These are phyloP conservation scores for Bungarus multicinctus DNA, from an alignment of 2,113 vertebrate genomes.

Conservation along the genomic window DNA sequence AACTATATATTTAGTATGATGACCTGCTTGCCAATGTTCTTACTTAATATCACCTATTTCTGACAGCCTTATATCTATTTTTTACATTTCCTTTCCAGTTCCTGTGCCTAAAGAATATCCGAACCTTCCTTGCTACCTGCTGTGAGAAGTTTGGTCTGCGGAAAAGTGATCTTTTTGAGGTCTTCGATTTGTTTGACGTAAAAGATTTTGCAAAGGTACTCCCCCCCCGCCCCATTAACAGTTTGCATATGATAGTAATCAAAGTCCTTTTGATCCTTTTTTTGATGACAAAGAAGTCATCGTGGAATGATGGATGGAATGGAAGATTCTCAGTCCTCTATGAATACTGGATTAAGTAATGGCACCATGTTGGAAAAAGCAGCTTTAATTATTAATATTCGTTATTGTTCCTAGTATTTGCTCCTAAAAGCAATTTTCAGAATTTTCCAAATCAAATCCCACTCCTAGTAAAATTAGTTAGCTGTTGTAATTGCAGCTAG, in stretches of 20 bases:
- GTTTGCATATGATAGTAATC: background rate
- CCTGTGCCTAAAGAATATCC: conserved; percentile 94
- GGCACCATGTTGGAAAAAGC: background rate
- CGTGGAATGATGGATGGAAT: background rate
- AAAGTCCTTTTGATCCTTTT: background rate
- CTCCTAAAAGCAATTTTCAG: background rate
- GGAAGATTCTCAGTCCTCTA: background rate
- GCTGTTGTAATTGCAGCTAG: background rate
- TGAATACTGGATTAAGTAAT: background rate
- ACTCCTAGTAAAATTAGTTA: background rate
- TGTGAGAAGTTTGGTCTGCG: conserved; percentile 83
- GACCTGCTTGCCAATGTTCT: background rate
- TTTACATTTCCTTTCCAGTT: conserved; percentile 70
- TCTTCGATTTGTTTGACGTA: conserved; percentile 94
- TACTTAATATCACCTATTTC: background rate
- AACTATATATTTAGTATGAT: too few species aligned
- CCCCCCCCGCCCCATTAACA: too few species aligned
- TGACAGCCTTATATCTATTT: background rate
- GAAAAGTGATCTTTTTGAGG: conserved; percentile 87
- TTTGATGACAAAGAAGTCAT: background rate
- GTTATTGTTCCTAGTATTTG: background rate
- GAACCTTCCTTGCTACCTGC: conserved; percentile 83
- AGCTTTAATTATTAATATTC: background rate
- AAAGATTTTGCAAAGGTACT: conserved; percentile 91
- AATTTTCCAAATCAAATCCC: background rate